phyloP scores from a whole-genome alignment of 2,113 vertebrate genomes.

The Embiotoca jacksoni region DNA sequence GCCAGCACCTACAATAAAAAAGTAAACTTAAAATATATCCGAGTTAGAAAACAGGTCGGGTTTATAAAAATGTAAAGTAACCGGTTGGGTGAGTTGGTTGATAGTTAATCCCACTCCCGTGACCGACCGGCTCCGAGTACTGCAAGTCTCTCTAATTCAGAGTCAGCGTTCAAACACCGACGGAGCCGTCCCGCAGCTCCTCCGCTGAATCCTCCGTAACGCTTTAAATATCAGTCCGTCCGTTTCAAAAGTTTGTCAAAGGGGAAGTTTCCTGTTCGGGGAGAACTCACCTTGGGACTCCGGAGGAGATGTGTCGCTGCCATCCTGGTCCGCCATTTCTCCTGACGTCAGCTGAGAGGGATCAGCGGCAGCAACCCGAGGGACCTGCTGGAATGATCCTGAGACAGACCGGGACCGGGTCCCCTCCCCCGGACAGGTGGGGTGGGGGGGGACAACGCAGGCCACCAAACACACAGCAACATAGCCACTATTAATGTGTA shows the following conservation, averaged over 20 bases:
- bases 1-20: no score
- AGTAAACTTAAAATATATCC: no score
- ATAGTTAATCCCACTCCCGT: conserved; percentile 79
- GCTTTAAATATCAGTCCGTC: neutral
- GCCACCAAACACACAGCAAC: no score
- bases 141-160: neutral
- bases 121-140: conserved; percentile 60
- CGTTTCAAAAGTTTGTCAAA: neutral
- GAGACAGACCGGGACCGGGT: conserved; percentile 5
- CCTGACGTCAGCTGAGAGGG: conserved; percentile 83
- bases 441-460: neutral
- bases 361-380: conserved; percentile 61
- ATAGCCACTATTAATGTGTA: no score
- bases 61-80: conserved; percentile 31
- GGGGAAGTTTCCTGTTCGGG: conserved; percentile 24
- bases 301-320: conserved; percentile 79
- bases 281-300: conserved; percentile 83
- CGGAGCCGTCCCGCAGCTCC: neutral
- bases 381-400: conserved; percentile 45
- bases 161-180: conserved; percentile 9
- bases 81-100: conserved; percentile 63
- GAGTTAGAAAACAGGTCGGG: neutral
- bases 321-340: conserved; percentile 87
- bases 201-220: fast-evolving
- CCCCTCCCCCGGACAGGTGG: conserved; percentile 80